Base-by-base conservation (phyloP, 1,140 invertebrate genomes). In the Parasteatoda tepidariorum region DNA sequence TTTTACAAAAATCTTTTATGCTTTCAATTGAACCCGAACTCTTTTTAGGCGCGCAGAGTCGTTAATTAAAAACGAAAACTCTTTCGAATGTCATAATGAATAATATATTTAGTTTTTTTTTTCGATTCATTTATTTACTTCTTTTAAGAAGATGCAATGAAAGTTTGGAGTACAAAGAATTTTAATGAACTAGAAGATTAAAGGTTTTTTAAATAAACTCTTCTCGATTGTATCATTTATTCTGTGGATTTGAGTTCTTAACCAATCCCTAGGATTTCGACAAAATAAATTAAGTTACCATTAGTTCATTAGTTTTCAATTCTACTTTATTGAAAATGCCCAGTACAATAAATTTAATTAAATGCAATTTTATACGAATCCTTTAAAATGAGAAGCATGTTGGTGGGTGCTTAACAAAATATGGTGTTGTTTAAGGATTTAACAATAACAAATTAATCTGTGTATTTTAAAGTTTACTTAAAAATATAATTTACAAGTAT, bases 31-130 rank as follows among this genome's bases (percentile, higher is more conserved):
- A 59, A 22, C 57, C 18, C n/a, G 24, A 59, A 59, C 57, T 59
- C 57, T 59, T 48, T 48, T 48, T 59, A 59, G 57, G 24, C 7
- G n/a, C 57, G 9, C 7, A 26, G 57, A 59, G 57, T 59, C 57
- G 57, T 59, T 59, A 59, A 59, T 59, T 59, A 59, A 59, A 59
- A 59, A 59, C 57, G 57, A 59, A 22, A 26, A 22, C 57, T 59
- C 57, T 59, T 22, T 59, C 57, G n/a, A 59, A 59, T 59, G 24
- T 59, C 24, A 26, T 59, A 59, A 59, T 59, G 57, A 59, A 59
- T 59, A 59, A 59, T 59, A 59, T 59, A 59, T 59, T n/a, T 59
- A 9, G 13, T 13, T 59, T 59, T 59, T 59, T 59, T 59, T n/a
- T 59, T 9, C n/a, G 18, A 26, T 59, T 59, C 24, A 22, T 59